Conservation (phyloP, 1,140 invertebrate species). For the Drosophila repletoides region DNA sequence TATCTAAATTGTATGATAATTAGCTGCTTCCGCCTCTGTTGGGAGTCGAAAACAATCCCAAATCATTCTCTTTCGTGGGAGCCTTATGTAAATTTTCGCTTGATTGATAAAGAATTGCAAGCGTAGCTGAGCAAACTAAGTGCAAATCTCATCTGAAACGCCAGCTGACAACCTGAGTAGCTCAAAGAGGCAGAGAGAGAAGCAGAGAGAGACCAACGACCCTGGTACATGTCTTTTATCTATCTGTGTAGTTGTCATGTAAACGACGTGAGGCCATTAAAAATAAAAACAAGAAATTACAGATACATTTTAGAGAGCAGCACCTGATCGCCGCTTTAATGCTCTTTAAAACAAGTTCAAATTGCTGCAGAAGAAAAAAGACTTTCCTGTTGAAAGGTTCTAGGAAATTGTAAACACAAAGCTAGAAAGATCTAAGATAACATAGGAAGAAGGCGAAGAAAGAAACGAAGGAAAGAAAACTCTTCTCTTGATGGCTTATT, state of each 20-base stretch:
- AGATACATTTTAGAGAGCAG: constrained; percentile 1
- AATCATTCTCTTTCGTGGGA: constrained; percentile 32
- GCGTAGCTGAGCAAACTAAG: constrained; percentile 9
- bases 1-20: constrained; percentile 60
- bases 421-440: too few relatives aligned
- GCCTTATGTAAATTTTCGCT: constrained; percentile 34
- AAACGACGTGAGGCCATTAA: constrained; percentile 61
- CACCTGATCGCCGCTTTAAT: constrained; percentile 62
- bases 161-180: constrained; percentile 6
- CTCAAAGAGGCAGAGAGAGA: neutral
- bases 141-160: constrained; percentile 11
- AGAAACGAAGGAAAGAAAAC: too few relatives aligned
- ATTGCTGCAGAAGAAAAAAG: neutral
- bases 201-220: constrained; percentile 45
- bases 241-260: constrained; percentile 51
- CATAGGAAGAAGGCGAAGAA: too few relatives aligned
- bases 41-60: neutral
- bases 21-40: constrained; percentile 53
- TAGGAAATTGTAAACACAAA: too few relatives aligned
- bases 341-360: constrained; percentile 80
- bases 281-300: constrained; percentile 21
- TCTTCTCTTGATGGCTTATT: too few relatives aligned
- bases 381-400: too few relatives aligned
- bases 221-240: constrained; percentile 41
- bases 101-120: constrained; percentile 36